Base-by-base conservation (phyloP, 1,140 invertebrate genomes). In the Gonatopus flavifemur region DNA sequence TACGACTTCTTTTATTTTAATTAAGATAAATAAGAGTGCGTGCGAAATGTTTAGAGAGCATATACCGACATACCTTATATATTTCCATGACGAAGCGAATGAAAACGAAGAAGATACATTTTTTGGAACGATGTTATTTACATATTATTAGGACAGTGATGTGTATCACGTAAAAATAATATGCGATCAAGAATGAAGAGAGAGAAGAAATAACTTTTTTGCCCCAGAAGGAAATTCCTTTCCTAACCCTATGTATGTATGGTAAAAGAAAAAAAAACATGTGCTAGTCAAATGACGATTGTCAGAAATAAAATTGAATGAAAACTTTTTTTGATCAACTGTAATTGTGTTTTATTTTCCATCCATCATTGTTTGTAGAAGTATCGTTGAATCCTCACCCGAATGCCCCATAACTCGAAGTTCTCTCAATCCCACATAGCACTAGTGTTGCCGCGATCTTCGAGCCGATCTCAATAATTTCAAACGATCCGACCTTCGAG, bases 71-170 rank as follows among this genome's bases (percentile, higher is more conserved):
- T 60, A 58, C 57, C 57, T n/a, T n/a, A n/a, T 62, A 61, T 66
- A 66, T 67, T 67, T 67, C 61, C 61, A 67, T n/a, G n/a, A n/a
- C n/a, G n/a, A n/a, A n/a, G n/a, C n/a, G n/a, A n/a, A n/a, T n/a
- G n/a, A n/a, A n/a, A n/a, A n/a, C n/a, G n/a, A n/a, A 45, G 54
- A 57, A 62, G 52, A 62, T 40, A 57, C 43, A 65, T 50, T 65
- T 62, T 68, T 62, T 61, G 58, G 57, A 68, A 62, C 57, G 62
- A n/a, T n/a, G n/a, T n/a, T n/a, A n/a, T n/a, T n/a, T 64, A 62
- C 65, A 68, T 52, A 60, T 61, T 49, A 52, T 58, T 57, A 51
- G 49, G 40, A 53, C 32, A 52, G 36, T 21, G 41, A 55, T 52
- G 40, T 37, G 48, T 49, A 45, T 44, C 18, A 35, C 24, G 25